Conservation (phyloP, 2,888 invertebrate genomes). For the Tinea trinotella region DNA sequence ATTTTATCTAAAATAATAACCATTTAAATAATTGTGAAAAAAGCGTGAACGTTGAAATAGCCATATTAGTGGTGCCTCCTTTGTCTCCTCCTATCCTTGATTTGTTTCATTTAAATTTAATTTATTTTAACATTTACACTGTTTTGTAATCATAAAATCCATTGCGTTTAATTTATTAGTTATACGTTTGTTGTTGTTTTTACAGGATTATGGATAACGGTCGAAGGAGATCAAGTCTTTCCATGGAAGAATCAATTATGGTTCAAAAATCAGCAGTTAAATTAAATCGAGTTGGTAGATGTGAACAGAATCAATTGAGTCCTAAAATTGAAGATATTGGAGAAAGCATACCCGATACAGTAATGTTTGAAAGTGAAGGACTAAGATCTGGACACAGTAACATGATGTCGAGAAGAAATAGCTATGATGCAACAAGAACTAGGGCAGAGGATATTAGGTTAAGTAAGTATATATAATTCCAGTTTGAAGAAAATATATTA, state of each 20-base stretch:
- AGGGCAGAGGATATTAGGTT: slow-evolving; percentile 39
- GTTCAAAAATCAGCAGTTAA: slow-evolving; percentile 7
- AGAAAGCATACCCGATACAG: slow-evolving; percentile 37
- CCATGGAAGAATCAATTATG: neutral
- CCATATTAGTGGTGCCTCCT: too few relatives aligned
- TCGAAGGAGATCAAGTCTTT: neutral
- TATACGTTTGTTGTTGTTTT: slow-evolving; percentile 1
- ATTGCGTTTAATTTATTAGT: neutral
- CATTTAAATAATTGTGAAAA: neutral
- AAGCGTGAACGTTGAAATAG: too few relatives aligned
- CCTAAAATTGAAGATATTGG: slow-evolving; percentile 26
- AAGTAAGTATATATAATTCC: slow-evolving; percentile 31
- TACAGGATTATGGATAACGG: neutral
- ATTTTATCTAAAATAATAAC: too few relatives aligned
- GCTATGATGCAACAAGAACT: slow-evolving; percentile 45
- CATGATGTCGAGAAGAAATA: slow-evolving; percentile 55
- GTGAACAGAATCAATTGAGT: slow-evolving; percentile 27
- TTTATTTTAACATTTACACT: too few relatives aligned
- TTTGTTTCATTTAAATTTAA: neutral
- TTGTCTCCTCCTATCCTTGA: too few relatives aligned
- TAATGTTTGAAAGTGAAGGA: slow-evolving; percentile 53
- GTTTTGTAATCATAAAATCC: neutral
- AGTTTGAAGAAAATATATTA: neutral
- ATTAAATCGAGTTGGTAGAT: slow-evolving; percentile 22
- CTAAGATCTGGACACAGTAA: slow-evolving; percentile 47